Base-by-base conservation (phyloP, 2,113 vertebrate genomes). In the Narcine bancroftii region DNA sequence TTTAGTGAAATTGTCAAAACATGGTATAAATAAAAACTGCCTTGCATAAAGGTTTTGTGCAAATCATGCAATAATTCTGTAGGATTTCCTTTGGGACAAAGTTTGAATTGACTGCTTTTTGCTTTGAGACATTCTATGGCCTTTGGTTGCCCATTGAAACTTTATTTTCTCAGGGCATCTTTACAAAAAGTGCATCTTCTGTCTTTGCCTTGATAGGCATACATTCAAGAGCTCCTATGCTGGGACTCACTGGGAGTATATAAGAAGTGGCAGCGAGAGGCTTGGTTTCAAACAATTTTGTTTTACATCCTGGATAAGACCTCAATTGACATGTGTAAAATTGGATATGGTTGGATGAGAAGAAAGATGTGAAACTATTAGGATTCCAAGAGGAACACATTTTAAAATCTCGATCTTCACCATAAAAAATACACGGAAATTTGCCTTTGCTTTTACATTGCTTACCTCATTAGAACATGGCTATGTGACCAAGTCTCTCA, bases 1-100 rank as follows among this genome's bases (percentile, higher is more conserved):
- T 69, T 91, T 91, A 42, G 24, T 39, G 66, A 69, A 91, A 69
- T 69, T 91, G 89, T 91, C 89, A 91, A 24, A 91, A 91, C 65
- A 91, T 39, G 17, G 89, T 91, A 69, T 29, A 29, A 91, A 71
- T 91, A 91, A 91, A 42, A 69, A 11, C 65, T 36, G 39, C 39
- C 63, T 91, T 53, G 71, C 6, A 69, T 69, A 29, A 91, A 42
- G 39, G 42, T 42, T 91, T 91, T 69, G 10, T 69, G 39, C 24
- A 45, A 45, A 33, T 39, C 36, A 66, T 24, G 50, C 24, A 69
- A 69, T 42, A n/a, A 42, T 91, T 47, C 53, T 47, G 63, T 91
- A 45, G 47, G 6, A 9, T 15, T 13, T 66, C 42, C 29, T 19
- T 87, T 63, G 36, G 53, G 60, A 36, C 53, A 60, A n/a, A 17